Evolutionary conservation across 1,140 invertebrate genomes (phyloP).

Genomic region (Rhizoglyphus robini): DNA sequence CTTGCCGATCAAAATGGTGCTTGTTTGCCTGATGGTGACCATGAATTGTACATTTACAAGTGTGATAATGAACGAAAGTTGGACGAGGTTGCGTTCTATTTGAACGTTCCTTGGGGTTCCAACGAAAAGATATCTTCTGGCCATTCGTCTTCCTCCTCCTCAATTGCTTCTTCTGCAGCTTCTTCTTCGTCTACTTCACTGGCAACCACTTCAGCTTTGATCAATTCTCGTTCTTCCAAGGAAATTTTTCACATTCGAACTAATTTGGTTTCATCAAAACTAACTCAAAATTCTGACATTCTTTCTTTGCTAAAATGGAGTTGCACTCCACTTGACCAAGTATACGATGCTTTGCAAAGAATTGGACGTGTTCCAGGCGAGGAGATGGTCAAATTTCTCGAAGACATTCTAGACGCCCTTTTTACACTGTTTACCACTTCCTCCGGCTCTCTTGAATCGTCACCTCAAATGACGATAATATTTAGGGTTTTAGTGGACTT

Average conservation of each 20-base stretch:
- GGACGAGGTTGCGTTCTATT: slow-evolving; percentile 51
- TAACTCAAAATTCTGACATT: slow-evolving; percentile 83
- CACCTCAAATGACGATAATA: slow-evolving; percentile 36
- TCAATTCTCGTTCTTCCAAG: slow-evolving; percentile 63
- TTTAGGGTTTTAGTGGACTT: slow-evolving; percentile 69
- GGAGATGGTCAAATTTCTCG: slow-evolving; percentile 89
- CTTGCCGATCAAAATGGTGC: slow-evolving; percentile 79
- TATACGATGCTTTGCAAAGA: slow-evolving; percentile 64
- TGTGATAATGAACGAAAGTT: slow-evolving; percentile 46
- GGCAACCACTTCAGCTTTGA: slow-evolving; percentile 34
- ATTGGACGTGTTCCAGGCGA: slow-evolving; percentile 66
- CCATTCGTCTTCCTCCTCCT: background rate
- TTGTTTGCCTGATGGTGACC: slow-evolving; percentile 62
- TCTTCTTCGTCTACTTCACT: slow-evolving; percentile 23
- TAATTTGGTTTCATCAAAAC: slow-evolving; percentile 77
- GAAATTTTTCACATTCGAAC: slow-evolving; percentile 70
- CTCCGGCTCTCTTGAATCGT: slow-evolving; percentile 42
- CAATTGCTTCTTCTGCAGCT: slow-evolving; percentile 11
- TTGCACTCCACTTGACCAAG: slow-evolving; percentile 52
- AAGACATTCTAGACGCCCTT: slow-evolving; percentile 84
- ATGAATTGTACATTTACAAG: slow-evolving; percentile 81
- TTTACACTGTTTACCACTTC: slow-evolving; percentile 88
- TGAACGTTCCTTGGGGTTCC: slow-evolving; percentile 53
- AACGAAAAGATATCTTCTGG: slow-evolving; percentile 29
- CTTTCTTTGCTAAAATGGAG: slow-evolving; percentile 80